Evolutionary conservation across 1,140 invertebrate genomes (phyloP), one percentile per base, ranked within the genome.

Genomic region (Plodia interpunctella): DNA sequence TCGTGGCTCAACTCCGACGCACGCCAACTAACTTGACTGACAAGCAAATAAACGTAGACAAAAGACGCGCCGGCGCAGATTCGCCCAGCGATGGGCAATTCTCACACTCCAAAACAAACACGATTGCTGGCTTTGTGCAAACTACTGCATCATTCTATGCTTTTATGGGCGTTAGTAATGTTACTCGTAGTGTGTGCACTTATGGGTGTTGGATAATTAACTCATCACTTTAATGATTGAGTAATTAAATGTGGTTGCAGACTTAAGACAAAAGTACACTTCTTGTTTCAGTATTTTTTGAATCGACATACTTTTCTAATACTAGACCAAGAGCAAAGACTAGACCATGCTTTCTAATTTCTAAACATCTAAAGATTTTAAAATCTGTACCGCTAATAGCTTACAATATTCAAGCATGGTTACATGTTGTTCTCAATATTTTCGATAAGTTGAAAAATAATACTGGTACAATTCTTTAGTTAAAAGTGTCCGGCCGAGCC

Each of bases 31-130:
- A 38, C 57, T 75, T 84, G 81, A 85, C 70, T 87, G 84, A 87
- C 82, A 79, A 74, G 70, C 78, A 85, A 87, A 87, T 84, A 83
- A 83, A 80, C 80, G 70, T 74, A 80, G 73, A 79, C 71, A 78
- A 78, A 68, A 75, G 70, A 35, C 66, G 32, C 49, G 65, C 62
- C 56, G 59, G 63, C 59, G 51, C 51, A 60, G 61, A 71, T 66
- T 68, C 38, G 6, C 38, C 38, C 67, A 64, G 69, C 70, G 67
- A 67, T 66, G 68, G 67, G 57, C 66, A 73, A 77, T 78, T 83
- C 72, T 85, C 75, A 81, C 76, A 84, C 79, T 84, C 68, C 65
- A 62, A 44, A 62, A 59, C 57, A 63, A 63, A 55, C 62, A 63
- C 38, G 51, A 53, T 13, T 44, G 38, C 13, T 15, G 13, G 38